A percentile compares a stretch with the other conserved stretches of the same genome.
Conservation (phyloP, 2,113 vertebrate genomes). For the Mellivora capensis region DNA sequence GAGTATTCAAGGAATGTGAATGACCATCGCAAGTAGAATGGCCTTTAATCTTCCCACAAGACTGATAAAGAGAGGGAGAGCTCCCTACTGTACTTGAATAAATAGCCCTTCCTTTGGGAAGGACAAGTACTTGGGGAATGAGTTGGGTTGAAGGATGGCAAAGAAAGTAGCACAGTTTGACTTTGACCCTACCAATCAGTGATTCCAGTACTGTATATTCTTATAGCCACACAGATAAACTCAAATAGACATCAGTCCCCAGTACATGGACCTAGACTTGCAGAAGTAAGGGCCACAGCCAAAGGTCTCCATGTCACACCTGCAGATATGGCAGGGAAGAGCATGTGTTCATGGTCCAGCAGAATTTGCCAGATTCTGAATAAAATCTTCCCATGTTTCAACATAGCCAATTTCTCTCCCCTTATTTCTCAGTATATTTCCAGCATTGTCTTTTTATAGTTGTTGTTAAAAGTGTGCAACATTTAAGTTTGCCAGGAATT, state of each 20-base stretch:
- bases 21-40: conserved; percentile 43
- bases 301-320: not conserved
- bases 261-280: not conserved
- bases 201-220: conserved; percentile 26
- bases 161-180: conserved; percentile 32
- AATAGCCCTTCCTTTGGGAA: conserved; percentile 36
- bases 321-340: not conserved
- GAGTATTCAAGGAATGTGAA: conserved; percentile 53
- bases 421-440: not conserved
- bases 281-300: not conserved
- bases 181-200: not conserved
- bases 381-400: not conserved
- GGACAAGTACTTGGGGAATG: not conserved
- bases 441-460: not conserved
- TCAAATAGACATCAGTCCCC: not conserved
- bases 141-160: conserved; percentile 27
- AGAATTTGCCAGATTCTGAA: not conserved
- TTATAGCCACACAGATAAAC: not conserved
- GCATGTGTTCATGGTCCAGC: not conserved
- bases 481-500: conserved; percentile 3
- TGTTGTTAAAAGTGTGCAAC: not conserved
- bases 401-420: not conserved
- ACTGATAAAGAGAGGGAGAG: conserved; percentile 46
- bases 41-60: conserved; percentile 56
- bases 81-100: not conserved